Conservation (phyloP, 2,797 vertebrate species). For the Anableps anableps region DNA sequence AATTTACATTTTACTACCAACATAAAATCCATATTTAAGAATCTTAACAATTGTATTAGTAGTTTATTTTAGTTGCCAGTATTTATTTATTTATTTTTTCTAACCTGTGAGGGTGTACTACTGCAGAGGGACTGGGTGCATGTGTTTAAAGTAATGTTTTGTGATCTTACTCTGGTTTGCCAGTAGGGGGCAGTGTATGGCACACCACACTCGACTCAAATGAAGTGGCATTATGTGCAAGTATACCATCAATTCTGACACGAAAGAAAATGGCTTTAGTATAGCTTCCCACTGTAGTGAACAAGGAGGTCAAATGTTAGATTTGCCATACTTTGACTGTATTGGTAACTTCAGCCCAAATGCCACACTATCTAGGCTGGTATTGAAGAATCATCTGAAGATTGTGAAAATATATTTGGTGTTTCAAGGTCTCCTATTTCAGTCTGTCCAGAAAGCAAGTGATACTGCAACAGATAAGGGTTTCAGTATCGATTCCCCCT, state of each 20-base stretch:
- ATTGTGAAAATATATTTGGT: slow-evolving; percentile 11
- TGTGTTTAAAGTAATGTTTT: not conserved
- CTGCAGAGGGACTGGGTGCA: not conserved
- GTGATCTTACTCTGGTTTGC: not conserved
- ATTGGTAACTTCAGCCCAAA: not conserved
- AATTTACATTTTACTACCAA: not conserved
- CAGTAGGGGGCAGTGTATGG: not conserved
- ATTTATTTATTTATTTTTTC: not conserved
- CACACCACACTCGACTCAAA: not conserved
- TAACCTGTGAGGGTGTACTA: not conserved
- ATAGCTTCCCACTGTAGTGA: not conserved
- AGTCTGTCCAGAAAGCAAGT: slow-evolving; percentile 38
- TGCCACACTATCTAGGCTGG: not conserved
- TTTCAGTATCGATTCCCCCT: slow-evolving; percentile 58
- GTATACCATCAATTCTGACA: not conserved
- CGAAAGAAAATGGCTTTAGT: not conserved
- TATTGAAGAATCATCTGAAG: not conserved
- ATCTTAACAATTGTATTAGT: not conserved
- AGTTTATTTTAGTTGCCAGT: not conserved
- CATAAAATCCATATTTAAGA: not conserved
- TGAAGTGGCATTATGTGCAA: not conserved
- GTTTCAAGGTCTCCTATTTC: slow-evolving; percentile 42
- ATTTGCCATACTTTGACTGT: not conserved
- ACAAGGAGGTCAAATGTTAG: not conserved
- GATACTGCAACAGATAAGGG: slow-evolving; percentile 51